phyloP scores from a whole-genome alignment of 2,797 vertebrate genomes.

The Danio aesculapii region DNA sequence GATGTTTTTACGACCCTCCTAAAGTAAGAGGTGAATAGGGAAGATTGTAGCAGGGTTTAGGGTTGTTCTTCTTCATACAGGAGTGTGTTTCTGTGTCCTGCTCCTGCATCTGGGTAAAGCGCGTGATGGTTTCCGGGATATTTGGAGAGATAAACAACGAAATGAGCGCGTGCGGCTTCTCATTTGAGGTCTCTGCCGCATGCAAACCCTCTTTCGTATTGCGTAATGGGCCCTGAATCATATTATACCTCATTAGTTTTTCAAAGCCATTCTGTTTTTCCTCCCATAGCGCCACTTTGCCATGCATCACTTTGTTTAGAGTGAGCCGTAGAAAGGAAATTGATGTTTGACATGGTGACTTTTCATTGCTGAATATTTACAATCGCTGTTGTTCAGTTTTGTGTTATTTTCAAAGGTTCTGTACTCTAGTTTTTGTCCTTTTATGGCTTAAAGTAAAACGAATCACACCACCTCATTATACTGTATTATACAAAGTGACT shows the following conservation, averaged over 20 bases:
- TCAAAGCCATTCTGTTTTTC: constrained; percentile 43
- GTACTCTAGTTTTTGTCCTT: neutral
- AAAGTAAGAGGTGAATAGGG: neutral
- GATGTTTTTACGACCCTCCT: neutral
- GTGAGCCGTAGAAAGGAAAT: constrained; percentile 22
- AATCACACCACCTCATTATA: neutral
- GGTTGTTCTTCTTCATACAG: neutral
- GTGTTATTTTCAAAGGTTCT: neutral
- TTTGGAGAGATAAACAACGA: neutral
- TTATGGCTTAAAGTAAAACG: neutral
- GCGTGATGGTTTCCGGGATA: constrained; percentile 15
- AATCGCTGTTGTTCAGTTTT: neutral
- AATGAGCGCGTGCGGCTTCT: constrained; percentile 2
- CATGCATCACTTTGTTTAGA: constrained; percentile 25
- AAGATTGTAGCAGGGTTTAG: neutral
- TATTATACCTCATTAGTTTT: constrained; percentile 51
- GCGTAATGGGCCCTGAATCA: constrained; percentile 46
- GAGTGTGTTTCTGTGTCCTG: constrained; percentile 12
- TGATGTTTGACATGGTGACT: constrained; percentile 24
- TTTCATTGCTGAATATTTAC: constrained; percentile 8
- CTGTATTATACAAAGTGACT: neutral
- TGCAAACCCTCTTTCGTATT: constrained; percentile 23
- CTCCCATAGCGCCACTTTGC: constrained; percentile 25
- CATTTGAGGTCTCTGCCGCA: constrained; percentile 18
- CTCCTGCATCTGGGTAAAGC: neutral